Evolutionary conservation across 2,888 invertebrate genomes (phyloP), one percentile per base, ranked within the genome.

Genomic region (Ligdia adustata): DNA sequence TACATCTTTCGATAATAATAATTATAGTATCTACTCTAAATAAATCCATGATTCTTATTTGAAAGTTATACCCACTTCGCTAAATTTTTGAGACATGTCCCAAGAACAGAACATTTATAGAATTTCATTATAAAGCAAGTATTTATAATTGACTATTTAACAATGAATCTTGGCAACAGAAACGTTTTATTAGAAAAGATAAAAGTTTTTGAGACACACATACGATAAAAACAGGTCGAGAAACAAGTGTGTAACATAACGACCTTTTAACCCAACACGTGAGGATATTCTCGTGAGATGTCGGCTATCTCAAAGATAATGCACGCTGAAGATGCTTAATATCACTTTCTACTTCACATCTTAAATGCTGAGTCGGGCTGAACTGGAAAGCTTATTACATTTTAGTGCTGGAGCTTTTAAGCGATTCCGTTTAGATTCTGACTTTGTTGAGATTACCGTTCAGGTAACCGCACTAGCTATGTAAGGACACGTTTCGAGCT

Each of bases 261-360:
- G 20, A 72, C 68, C 73, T 69, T 69, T 70, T 69, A 63, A 73
- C 75, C 72, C 62, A 52, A 59, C 76, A 75, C 76, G 74, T 69
- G 64, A 56, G 57, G 45, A 37, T 52, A 47, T 62, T 66, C 59
- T 57, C 57, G 52, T 42, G 47, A 50, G 41, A 56, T 50, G 56
- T 56, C 60, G 60, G 57, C 54, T 55, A 55, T 61, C 55, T 59
- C 20, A 37, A 32, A 56, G 56, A 59, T 59, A 59, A 59, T 54
- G 53, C 50, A 50, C 49, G 44, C 39, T 40, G 43, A 34, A 44
- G 50, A 56, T 52, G 50, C 35, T 53, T 38, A 47, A 34, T 51
- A 43, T 45, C 48, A 52, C 55, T 59, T 55, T 59, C 54, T 52
- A 50, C 37, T 45, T 20, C 48, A 54, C 40, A 53, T 55, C 45